These are phyloP conservation scores for Epinephelus cyanopodus DNA, from an alignment of 2,113 vertebrate genomes.

Conservation along the genomic window DNA sequence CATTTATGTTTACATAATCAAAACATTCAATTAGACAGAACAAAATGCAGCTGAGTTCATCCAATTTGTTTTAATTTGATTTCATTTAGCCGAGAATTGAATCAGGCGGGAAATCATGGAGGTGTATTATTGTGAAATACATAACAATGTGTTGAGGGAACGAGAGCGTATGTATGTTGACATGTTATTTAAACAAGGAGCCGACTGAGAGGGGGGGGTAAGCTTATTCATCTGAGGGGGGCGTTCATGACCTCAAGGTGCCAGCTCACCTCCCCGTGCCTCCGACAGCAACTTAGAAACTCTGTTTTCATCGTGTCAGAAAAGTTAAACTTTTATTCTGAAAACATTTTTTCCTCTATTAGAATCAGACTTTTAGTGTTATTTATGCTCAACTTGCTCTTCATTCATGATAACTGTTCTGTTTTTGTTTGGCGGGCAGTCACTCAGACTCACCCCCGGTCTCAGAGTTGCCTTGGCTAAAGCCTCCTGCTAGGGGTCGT, in stretches of 20 bases:
- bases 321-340: constrained; percentile 17
- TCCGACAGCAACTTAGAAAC: constrained; percentile 15
- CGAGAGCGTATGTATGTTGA: constrained; percentile 53
- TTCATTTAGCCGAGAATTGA: constrained; percentile 73
- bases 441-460: constrained; percentile 37
- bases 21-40: constrained; percentile 75
- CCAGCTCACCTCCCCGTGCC: constrained; percentile 41
- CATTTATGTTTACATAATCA: constrained; percentile 73
- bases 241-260: constrained; percentile 68
- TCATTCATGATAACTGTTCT: constrained; percentile 39
- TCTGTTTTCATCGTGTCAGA: not conserved
- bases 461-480: constrained; percentile 57
- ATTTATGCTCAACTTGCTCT: constrained; percentile 3
- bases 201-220: constrained; percentile 17
- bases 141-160: constrained; percentile 46
- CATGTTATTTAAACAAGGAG: constrained; percentile 70
- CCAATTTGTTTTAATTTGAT: constrained; percentile 81
- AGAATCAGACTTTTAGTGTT: not conserved
- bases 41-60: constrained; percentile 71
- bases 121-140: constrained; percentile 60
- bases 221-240: constrained; percentile 42
- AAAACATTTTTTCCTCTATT: constrained; percentile 17
- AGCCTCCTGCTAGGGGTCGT: constrained; percentile 77
- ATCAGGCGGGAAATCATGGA: constrained; percentile 69
- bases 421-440: constrained; percentile 56